Conservation (phyloP, 2,113 vertebrate species). For the Megaceryle maxima region DNA sequence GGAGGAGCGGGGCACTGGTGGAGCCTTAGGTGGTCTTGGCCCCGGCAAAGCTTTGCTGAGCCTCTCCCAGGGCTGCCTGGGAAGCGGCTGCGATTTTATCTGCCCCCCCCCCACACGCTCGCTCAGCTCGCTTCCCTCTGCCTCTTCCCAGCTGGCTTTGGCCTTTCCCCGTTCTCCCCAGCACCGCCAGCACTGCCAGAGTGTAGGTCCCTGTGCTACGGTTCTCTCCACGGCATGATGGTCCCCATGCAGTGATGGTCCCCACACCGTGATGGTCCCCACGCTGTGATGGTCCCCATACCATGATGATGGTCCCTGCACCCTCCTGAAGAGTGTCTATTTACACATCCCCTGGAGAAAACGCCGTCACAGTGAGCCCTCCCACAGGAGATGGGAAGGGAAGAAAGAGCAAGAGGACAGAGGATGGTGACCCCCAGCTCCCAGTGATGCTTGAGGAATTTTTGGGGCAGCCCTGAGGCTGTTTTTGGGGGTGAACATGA, state of each 20-base stretch:
- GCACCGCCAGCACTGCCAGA: background rate
- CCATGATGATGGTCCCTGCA: background rate
- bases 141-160: background rate
- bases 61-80: slow-evolving; percentile 40
- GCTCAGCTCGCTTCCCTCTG: background rate
- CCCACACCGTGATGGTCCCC: too few relatives aligned
- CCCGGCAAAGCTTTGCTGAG: background rate
- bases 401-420: background rate
- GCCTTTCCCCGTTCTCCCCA: background rate
- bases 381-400: background rate
- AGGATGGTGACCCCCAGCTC: background rate
- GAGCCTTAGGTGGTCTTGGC: slow-evolving; percentile 64
- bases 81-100: background rate
- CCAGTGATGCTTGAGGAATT: fast-evolving
- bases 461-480: fast-evolving
- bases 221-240: fast-evolving
- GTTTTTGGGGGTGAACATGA: fast-evolving
- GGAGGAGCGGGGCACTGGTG: background rate
- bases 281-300: fast-evolving
- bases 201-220: fast-evolving
- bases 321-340: background rate
- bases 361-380: background rate
- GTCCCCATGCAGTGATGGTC: background rate
- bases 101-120: background rate
- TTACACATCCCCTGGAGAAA: background rate